Conservation (phyloP, 2,888 invertebrate genomes). For the Hymenopus coronatus region DNA sequence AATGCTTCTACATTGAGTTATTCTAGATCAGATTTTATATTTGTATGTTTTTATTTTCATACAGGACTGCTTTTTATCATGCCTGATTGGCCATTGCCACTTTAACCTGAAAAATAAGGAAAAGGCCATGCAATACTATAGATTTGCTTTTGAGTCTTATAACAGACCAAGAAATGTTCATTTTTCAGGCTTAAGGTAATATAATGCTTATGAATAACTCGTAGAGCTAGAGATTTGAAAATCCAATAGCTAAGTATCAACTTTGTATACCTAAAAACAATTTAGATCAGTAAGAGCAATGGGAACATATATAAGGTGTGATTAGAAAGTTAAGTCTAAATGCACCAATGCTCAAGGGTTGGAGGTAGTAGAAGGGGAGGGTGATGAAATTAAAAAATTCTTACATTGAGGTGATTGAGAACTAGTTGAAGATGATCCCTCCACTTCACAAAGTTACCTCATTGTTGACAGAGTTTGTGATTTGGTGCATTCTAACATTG, state of each 20-base stretch:
- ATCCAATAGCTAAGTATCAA: no score
- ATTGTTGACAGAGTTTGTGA: no score
- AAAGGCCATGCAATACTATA: not conserved
- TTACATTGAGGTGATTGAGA: not conserved
- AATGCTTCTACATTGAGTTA: not conserved
- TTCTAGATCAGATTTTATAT: not conserved
- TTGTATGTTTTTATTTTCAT: not conserved
- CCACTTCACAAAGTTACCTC: no score
- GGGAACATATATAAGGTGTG: not conserved
- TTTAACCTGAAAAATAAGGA: not conserved
- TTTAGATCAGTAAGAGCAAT: no score
- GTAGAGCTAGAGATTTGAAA: no score
- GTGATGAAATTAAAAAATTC: not conserved
- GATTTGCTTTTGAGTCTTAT: not conserved
- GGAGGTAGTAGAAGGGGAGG: no score
- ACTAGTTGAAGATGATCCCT: no score
- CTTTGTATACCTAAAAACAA: no score
- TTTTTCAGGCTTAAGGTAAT: not conserved
- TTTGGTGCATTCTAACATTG: no score
- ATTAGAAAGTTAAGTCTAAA: not conserved
- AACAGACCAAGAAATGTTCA: not conserved
- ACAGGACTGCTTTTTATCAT: not conserved
- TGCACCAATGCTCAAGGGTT: not conserved
- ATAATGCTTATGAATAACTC: not conserved
- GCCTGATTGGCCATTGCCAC: not conserved